These are phyloP conservation scores for Nephrotoma guestfalica DNA, from an alignment of 2,888 invertebrate species.

Conservation along the genomic window DNA sequence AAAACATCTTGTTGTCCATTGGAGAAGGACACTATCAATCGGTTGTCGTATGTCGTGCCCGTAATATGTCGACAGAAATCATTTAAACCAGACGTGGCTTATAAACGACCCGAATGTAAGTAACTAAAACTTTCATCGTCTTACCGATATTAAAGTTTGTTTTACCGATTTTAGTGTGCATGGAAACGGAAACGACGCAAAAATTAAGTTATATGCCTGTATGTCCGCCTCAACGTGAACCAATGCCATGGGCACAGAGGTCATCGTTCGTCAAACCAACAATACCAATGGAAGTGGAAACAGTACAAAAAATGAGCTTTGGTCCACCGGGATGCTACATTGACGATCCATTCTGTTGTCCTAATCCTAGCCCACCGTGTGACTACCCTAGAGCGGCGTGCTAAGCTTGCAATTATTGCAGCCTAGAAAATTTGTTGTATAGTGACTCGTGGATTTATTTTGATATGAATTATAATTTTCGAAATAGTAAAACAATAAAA, in stretches of 20 bases:
- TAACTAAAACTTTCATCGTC: background rate
- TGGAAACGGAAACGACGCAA: conserved; percentile 39
- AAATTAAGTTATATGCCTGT: conserved; percentile 39
- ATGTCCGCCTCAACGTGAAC: conserved; percentile 25
- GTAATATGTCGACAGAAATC: background rate
- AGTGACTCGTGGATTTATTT: background rate
- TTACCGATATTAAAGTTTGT: background rate
- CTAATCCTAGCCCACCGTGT: background rate
- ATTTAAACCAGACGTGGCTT: conserved; percentile 7
- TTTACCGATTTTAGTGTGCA: conserved; percentile 13
- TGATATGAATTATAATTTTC: background rate
- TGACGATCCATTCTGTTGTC: background rate
- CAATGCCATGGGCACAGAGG: conserved; percentile 24
- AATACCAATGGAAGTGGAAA: conserved; percentile 32
- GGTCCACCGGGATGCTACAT: conserved; percentile 35
- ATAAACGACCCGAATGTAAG: conserved; percentile 3
- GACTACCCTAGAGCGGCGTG: background rate
- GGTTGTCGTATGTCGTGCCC: conserved; percentile 12
- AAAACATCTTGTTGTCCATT: conserved; percentile 20
- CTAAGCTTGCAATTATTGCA: background rate
- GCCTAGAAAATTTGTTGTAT: background rate
- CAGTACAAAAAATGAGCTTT: conserved; percentile 48
- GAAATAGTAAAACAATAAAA: background rate
- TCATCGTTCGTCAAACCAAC: conserved; percentile 22
- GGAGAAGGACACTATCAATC: conserved; percentile 28